A percentile compares a stretch with the other conserved stretches of the same genome.
Conservation (phyloP, 2,797 vertebrate genomes). For the Trachops cirrhosus region DNA sequence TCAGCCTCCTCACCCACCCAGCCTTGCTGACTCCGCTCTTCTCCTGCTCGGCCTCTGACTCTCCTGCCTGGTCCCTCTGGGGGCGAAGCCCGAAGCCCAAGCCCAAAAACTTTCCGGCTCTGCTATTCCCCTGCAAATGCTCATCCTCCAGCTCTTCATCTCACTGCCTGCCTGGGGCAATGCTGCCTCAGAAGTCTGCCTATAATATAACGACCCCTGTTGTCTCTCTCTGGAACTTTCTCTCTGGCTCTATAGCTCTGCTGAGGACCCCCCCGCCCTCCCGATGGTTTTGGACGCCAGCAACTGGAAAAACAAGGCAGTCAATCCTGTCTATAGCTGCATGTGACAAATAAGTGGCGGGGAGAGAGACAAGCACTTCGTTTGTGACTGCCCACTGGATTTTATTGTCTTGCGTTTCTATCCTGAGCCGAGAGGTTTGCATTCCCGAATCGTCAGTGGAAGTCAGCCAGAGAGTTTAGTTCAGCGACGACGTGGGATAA, state of each 20-base stretch:
- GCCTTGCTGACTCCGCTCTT: no score
- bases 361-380: background rate
- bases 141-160: rapidly evolving
- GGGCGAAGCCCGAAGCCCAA: background rate
- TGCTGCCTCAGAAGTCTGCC: background rate
- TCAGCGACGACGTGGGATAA: background rate
- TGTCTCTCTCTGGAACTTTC: background rate
- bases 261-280: background rate
- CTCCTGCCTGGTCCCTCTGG: background rate
- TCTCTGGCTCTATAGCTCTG: background rate
- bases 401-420: background rate
- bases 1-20: background rate
- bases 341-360: background rate
- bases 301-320: background rate
- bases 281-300: background rate
- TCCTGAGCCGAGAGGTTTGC: background rate
- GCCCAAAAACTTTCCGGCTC: background rate
- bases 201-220: rapidly evolving
- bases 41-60: background rate
- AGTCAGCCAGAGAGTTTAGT: conserved; percentile 9
- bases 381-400: background rate
- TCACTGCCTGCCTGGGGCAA: background rate
- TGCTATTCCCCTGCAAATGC: background rate
- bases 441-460: background rate
- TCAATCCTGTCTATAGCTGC: background rate